phyloP scores from a whole-genome alignment of 92 coral and sea anemone species.

The Phenganax stokvisi region DNA sequence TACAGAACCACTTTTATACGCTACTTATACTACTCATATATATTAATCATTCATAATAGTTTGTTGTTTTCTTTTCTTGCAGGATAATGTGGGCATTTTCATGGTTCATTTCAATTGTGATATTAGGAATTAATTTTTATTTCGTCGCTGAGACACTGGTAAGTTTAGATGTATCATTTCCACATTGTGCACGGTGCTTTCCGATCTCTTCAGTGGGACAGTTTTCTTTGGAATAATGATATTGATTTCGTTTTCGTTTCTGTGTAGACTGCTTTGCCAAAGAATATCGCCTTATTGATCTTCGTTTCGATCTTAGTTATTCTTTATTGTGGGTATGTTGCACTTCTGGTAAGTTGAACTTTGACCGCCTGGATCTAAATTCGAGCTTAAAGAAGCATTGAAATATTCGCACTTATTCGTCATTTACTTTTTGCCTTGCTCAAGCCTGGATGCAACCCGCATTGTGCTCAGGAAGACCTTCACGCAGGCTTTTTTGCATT shows the following conservation, averaged over 20 bases:
- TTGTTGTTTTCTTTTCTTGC: not conserved
- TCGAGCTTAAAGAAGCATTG: too few species aligned
- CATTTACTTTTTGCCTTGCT: not conserved
- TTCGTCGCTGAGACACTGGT: conserved; percentile 85
- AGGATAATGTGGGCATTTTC: conserved; percentile 65
- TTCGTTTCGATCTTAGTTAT: conserved; percentile 52
- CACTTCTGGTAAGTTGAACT: conserved; percentile 59
- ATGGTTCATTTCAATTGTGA: conserved; percentile 69
- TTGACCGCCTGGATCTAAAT: too few species aligned
- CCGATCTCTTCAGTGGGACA: not conserved
- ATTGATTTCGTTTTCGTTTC: conserved; percentile 4
- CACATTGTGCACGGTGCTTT: not conserved
- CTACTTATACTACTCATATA: too few species aligned
- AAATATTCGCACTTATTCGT: too few species aligned
- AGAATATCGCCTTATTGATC: conserved; percentile 58
- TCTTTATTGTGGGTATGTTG: conserved; percentile 61
- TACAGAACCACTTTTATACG: too few species aligned
- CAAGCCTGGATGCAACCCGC: not conserved
- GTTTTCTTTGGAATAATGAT: not conserved
- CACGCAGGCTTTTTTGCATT: too few species aligned
- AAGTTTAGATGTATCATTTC: conserved; percentile 20
- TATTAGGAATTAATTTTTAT: conserved; percentile 82
- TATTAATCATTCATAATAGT: not conserved
- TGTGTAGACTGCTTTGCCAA: conserved; percentile 54
- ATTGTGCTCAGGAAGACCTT: too few species aligned